A percentile compares a stretch with the other conserved stretches of the same genome.
Evolutionary conservation across 2,888 invertebrate genomes (phyloP).

Genomic region (Pseudoips prasinana): DNA sequence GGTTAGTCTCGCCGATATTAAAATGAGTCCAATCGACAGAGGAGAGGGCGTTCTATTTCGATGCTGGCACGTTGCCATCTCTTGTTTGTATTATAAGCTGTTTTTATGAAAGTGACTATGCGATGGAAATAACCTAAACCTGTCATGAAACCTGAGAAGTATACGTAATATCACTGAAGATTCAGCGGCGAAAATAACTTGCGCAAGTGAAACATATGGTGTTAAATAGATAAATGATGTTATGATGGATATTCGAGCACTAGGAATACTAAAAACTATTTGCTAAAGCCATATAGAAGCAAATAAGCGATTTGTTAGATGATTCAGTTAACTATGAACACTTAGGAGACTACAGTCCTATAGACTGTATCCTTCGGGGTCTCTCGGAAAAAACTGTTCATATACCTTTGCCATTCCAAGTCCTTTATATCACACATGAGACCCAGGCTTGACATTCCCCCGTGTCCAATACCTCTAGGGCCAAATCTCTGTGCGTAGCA

Average conservation of each 20-base stretch:
- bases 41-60: conserved; percentile 74
- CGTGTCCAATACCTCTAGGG: conserved; percentile 96
- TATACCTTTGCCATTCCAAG: conserved; percentile 88
- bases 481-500: conserved; percentile 98
- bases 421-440: conserved; percentile 93
- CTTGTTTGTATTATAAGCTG: conserved; percentile 82
- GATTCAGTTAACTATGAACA: conserved; percentile 41
- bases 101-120: conserved; percentile 81
- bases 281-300: conserved; percentile 65
- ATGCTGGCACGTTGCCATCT: conserved; percentile 74
- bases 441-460: conserved; percentile 92
- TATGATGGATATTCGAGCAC: conserved; percentile 16
- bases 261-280: conserved; percentile 34
- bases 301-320: conserved; percentile 43
- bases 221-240: conserved; percentile 34
- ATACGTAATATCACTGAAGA: conserved; percentile 43
- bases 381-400: conserved; percentile 38
- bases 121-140: conserved; percentile 80
- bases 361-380: conserved; percentile 45
- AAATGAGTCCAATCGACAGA: conserved; percentile 78
- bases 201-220: conserved; percentile 18
- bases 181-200: conserved; percentile 19
- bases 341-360: conserved; percentile 40
- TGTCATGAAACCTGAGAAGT: conserved; percentile 77
- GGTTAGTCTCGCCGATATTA: conserved; percentile 65